Base-by-base conservation (phyloP, 2,113 vertebrate species). In the Tor tambroides region DNA sequence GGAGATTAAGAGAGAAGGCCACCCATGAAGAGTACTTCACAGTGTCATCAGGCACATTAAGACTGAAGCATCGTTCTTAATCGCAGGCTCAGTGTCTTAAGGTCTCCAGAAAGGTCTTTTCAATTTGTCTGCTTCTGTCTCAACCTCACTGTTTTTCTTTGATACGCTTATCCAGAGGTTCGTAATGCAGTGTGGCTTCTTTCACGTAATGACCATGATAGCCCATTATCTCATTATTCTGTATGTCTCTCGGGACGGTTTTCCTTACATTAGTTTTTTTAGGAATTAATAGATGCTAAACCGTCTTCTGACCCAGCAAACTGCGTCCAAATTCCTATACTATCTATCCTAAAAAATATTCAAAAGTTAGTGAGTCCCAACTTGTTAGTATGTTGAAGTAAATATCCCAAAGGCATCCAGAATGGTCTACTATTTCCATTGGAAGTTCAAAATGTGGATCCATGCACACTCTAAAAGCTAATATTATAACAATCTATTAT, bases 11-110 rank as follows among this genome's bases (percentile, higher is more conserved):
- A 35, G 83, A 84, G 67, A 80, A 43, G 30, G 74, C 82, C 82
- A 87, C 87, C 77, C 82, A 26, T 71, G 56, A 81, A 71, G 76
- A 38, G 35, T 56, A 67, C 82, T 85, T 86, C 67, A 77, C 14
- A 32, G 19, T 80, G 85, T 85, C 84, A 71, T 72, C 49, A 15
- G 46, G n/a, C 65, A 38, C 74, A 83, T 87, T 78, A 84, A 80
- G 43, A 80, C 63, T 46, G 72, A 67, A 77, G 65, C 76, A 87
- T 35, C 46, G 79, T 30, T 85, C 71, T 85, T 84, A 71, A 84
- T 88, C 38, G 5, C 41, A 77, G 21, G 32, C 59, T 41, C 5
- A 17, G 26, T 65, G 28, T 54, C 63, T 87, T 67, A 51, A 80
- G 51, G 76, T 74, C 54, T 63, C 80, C 41, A 28, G 23, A 43